Evolutionary conservation across 2,797 vertebrate species (phyloP).

Genomic region (Mormyrops attenuatus): DNA sequence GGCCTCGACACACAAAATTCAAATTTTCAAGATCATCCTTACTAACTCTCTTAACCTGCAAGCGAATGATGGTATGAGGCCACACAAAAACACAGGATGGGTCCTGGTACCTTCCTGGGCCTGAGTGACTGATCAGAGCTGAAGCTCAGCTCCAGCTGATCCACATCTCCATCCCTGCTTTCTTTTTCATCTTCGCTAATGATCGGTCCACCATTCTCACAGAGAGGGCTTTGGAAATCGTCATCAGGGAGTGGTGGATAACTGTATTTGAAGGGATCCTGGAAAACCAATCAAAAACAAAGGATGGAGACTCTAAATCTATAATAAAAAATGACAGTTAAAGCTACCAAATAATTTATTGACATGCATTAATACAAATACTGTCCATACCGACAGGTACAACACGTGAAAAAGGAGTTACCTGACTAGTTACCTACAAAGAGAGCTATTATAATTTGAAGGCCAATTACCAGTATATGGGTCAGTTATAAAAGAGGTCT

Average conservation of each 20-base stretch:
- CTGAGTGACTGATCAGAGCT: slow-evolving; percentile 70
- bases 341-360: background rate
- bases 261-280: slow-evolving; percentile 93
- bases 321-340: background rate
- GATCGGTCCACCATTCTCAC: slow-evolving; percentile 88
- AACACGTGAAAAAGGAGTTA: background rate
- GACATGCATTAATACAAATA: background rate
- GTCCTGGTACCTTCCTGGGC: slow-evolving; percentile 79
- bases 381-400: background rate
- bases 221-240: slow-evolving; percentile 88
- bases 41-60: background rate
- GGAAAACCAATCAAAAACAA: slow-evolving; percentile 28
- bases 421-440: background rate
- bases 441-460: background rate
- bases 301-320: background rate
- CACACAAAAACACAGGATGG: background rate
- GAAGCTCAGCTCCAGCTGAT: slow-evolving; percentile 69
- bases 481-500: background rate
- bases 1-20: background rate
- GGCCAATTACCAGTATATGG: background rate
- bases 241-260: slow-evolving; percentile 96
- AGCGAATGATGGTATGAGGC: background rate
- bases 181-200: slow-evolving; percentile 84
- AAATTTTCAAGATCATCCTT: background rate
- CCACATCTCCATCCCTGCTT: slow-evolving; percentile 82